Evolutionary conservation across 2,797 vertebrate species (phyloP).

Genomic region (Hapalemur alaotrensis): DNA sequence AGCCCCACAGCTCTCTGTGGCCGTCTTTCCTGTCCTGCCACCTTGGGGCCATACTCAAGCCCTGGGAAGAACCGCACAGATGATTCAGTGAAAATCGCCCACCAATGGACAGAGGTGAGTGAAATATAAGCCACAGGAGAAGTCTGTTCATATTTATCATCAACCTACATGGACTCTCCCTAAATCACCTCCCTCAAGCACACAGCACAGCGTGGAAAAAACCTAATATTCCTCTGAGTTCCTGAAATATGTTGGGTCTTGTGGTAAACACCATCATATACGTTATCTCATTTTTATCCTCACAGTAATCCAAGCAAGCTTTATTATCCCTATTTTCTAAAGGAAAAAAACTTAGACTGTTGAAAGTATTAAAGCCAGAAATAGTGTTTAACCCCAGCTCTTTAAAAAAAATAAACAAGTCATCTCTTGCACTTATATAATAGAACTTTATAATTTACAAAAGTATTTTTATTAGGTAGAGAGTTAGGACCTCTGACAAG

Average conservation of each 20-base stretch:
- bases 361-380: not conserved
- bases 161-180: not conserved
- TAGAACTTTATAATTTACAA: not conserved
- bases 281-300: not conserved
- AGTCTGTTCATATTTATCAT: not conserved
- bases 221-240: not conserved
- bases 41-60: not conserved
- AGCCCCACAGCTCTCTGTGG: not conserved
- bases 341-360: not conserved
- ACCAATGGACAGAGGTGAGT: not conserved
- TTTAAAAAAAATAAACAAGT: not conserved
- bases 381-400: not conserved
- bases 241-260: not conserved
- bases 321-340: not conserved
- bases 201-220: accelerated
- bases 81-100: not conserved
- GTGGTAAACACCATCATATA: not conserved
- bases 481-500: too few species aligned
- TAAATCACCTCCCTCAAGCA: not conserved
- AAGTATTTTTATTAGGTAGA: too few species aligned
- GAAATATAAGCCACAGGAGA: not conserved
- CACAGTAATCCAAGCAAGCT: not conserved
- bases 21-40: not conserved
- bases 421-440: not conserved
- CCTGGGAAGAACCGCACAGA: not conserved